Conservation (phyloP, 92 coral and sea anemone genomes). For the Plumapathes pennacea region DNA sequence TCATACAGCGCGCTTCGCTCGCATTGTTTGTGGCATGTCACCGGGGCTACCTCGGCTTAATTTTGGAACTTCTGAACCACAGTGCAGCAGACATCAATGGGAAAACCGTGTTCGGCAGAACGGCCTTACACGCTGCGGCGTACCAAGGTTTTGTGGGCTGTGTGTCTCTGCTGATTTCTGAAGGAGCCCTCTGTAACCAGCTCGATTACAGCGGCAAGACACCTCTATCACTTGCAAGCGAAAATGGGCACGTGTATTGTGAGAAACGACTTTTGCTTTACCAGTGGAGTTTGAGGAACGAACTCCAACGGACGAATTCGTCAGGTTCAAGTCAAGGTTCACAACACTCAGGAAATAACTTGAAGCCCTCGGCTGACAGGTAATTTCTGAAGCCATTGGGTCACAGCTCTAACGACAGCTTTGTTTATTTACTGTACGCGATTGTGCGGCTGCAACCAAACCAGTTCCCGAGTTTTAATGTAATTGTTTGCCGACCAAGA, state of each 20-base stretch:
- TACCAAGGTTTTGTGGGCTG: slow-evolving; percentile 99
- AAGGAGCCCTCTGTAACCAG: slow-evolving; percentile 76
- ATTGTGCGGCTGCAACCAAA: too few species aligned
- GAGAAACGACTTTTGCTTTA: slow-evolving; percentile 87
- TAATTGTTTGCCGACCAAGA: too few species aligned
- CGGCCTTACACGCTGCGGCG: slow-evolving; percentile 84
- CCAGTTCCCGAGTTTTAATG: too few species aligned
- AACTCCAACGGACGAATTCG: too few species aligned
- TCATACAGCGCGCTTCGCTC: slow-evolving; percentile 79
- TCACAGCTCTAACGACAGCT: too few species aligned
- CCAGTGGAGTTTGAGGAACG: slow-evolving; percentile 66
- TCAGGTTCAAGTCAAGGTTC: too few species aligned
- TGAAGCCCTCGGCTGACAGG: too few species aligned
- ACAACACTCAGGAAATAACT: too few species aligned
- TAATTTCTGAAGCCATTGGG: too few species aligned
- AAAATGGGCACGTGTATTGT: slow-evolving; percentile 85
- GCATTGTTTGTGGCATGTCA: slow-evolving; percentile 93
- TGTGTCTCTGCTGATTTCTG: slow-evolving; percentile 82
- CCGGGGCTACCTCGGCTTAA: slow-evolving; percentile 87
- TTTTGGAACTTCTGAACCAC: slow-evolving; percentile 80
- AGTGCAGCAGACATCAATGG: slow-evolving; percentile 91
- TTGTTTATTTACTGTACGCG: too few species aligned
- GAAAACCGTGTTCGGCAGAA: slow-evolving; percentile 81
- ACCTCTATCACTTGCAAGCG: slow-evolving; percentile 69
- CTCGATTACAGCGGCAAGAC: slow-evolving; percentile 76